A percentile compares a stretch with the other conserved stretches of the same genome.
Conservation (phyloP, 2,113 vertebrate species). For the Cricetomys ansorgei region DNA sequence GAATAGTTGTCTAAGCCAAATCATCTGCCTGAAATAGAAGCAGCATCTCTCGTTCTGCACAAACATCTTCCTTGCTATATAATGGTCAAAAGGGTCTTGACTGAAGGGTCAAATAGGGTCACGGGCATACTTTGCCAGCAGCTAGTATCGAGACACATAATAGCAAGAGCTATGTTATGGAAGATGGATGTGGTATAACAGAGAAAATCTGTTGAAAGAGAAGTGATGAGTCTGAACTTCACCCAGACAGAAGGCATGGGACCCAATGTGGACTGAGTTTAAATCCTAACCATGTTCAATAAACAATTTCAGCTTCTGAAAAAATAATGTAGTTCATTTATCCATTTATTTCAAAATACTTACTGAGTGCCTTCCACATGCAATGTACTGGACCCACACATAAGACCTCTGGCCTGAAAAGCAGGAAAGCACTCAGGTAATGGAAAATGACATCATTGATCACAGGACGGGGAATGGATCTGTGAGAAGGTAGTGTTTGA, state of each 20-base stretch:
- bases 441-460: conserved; percentile 29
- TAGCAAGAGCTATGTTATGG: neutral
- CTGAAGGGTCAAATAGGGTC: conserved; percentile 51
- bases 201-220: conserved; percentile 47
- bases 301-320: conserved; percentile 43
- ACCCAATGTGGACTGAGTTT: neutral
- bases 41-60: conserved; percentile 30
- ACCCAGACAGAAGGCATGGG: neutral
- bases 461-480: neutral
- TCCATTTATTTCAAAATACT: conserved; percentile 52
- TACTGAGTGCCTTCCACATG: neutral
- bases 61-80: conserved; percentile 11
- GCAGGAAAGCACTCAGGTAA: neutral
- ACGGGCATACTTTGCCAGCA: conserved; percentile 48
- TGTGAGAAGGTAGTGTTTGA: neutral
- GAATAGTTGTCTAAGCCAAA: conserved; percentile 55
- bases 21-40: conserved; percentile 74
- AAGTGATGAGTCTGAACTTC: conserved; percentile 57
- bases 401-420: neutral
- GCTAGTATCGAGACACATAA: neutral
- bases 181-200: conserved; percentile 25
- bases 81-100: conserved; percentile 18
- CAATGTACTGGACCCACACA: neutral
- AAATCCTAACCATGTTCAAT: neutral
- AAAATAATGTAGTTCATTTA: conserved; percentile 49